A percentile compares a stretch with the other conserved stretches of the same genome.
Evolutionary conservation across 2,888 invertebrate species (phyloP).

Genomic region (Schizotus pectinicornis): DNA sequence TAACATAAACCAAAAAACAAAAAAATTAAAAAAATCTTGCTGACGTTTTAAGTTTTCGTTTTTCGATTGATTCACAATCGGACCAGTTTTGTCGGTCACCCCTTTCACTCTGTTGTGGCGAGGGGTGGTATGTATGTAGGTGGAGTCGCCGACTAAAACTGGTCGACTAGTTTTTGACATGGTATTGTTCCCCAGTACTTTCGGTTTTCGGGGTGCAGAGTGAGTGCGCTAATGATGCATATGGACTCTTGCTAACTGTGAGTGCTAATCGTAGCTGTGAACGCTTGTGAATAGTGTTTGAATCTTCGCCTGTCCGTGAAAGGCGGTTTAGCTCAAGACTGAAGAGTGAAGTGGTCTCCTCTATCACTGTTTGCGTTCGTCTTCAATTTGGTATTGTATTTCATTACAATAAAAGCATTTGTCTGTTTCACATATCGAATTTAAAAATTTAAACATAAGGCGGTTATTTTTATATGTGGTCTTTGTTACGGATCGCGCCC

Average conservation of each 20-base stretch:
- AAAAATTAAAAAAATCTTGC: conserved; percentile 22
- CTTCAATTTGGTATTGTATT: conserved; percentile 39
- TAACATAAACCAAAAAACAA: conserved; percentile 35
- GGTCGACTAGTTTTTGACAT: conserved; percentile 41
- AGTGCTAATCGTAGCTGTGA: conserved; percentile 39
- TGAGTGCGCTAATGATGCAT: conserved; percentile 42
- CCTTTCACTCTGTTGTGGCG: neutral
- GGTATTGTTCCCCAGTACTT: conserved; percentile 47
- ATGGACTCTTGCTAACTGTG: conserved; percentile 36
- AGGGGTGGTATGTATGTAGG: too few species aligned
- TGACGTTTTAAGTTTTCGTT: conserved; percentile 33
- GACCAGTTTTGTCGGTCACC: conserved; percentile 25
- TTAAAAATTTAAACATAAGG: conserved; percentile 20
- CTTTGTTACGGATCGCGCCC: conserved; percentile 9
- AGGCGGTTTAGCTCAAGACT: conserved; percentile 51
- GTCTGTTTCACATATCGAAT: conserved; percentile 36
- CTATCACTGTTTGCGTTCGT: conserved; percentile 40
- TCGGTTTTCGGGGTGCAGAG: conserved; percentile 52
- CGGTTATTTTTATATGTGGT: conserved; percentile 27
- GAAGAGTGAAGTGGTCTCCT: conserved; percentile 48
- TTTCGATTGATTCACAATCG: conserved; percentile 35
- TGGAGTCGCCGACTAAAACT: conserved; percentile 21
- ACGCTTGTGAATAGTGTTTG: conserved; percentile 40
- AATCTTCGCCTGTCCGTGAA: conserved; percentile 46
- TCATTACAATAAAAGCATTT: conserved; percentile 38